Base-by-base conservation (phyloP, 2,888 invertebrate genomes). In the Hermaeophaga mercurialis region DNA sequence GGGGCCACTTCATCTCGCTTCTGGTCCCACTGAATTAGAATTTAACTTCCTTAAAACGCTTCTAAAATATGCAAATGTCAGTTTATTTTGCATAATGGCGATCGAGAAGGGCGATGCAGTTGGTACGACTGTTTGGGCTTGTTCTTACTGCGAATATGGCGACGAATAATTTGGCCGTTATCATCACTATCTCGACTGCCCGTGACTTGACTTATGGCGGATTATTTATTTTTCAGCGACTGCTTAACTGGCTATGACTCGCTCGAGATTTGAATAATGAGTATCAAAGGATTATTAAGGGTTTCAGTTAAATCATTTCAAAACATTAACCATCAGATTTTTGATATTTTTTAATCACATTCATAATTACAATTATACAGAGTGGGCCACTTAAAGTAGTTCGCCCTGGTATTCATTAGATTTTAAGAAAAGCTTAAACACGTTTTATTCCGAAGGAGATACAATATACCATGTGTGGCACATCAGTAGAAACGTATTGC, bases 21-120 rank as follows among this genome's bases (percentile, higher is more conserved):
- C 43, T 41, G 56, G 59, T 55, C 50, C 49, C 39, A 56, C 56
- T 56, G 61, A 64, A 72, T 71, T 70, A 68, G 70, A 69, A 72
- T 73, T 72, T 70, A 73, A 69, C 68, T 73, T 73, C 70, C 71
- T 73, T 73, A 72, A 75, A 75, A 73, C 72, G 74, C 71, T 74
- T 73, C 71, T 72, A 73, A 76, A 75, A 73, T 77, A 77, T 77
- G 77, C 76, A 75, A 76, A 77, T 77, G 67, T 56, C 63, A 54
- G 59, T 59, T 61, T 45, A 56, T 75, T 77, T 77, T 77, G 75
- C 77, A 77, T 77, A 77, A 75, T 73, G 72, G 71, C 70, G 70
- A 72, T 71, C 70, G 65, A 69, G 61, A 38, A 46, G 48, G 53
- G 54, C 53, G 57, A 62, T 74, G 73, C 75, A 73, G 69, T 68